Evolutionary conservation across 2,888 invertebrate species (phyloP), one percentile per base, ranked within the genome.

Genomic region (Lithophane socia): DNA sequence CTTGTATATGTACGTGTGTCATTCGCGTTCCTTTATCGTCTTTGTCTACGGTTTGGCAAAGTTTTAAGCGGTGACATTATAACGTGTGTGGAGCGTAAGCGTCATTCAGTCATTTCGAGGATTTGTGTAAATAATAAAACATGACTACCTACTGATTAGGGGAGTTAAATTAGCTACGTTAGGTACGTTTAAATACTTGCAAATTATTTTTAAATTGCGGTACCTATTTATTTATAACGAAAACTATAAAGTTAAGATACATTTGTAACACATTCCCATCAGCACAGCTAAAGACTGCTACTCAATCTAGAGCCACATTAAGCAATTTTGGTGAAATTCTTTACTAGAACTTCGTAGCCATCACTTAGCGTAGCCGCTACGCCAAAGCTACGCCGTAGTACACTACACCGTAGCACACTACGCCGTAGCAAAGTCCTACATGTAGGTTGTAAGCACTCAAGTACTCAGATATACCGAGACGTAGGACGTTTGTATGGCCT

Each of bases 1-100:
- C 73, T 72, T 78, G 60, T 76, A 24, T 79, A 66, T 80, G 78
- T 76, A 76, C 77, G 79, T 79, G 80, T 83, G 58, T 70, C 80
- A 72, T 80, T 80, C 74, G 61, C n/a, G 67, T 80, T 74, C 79
- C 74, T 85, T 83, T 86, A 85, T 77, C 60, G 82, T 54, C 73
- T 77, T 71, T 67, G 66, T 77, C 68, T 24, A 70, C 47, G 64
- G 58, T 63, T 60, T 68, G 74, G 72, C 49, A 74, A 85, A 80
- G 77, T 81, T 86, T 83, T 79, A 79, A 84, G 71, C 75, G 77
- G 68, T 65, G 64, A 73, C 42, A 74, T 80, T 72, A 82, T 73
- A 76, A 72, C 29, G 66, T 54, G 69, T 60, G 69, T 44, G 42
- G n/a, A 74, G 21, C 13, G 75, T 49, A 68, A 73, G 72, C 42